Percentiles rank a stretch among this genome's conserved stretches.
phyloP scores from a whole-genome alignment of 2,797 vertebrate genomes.

The Silurus aristotelis region DNA sequence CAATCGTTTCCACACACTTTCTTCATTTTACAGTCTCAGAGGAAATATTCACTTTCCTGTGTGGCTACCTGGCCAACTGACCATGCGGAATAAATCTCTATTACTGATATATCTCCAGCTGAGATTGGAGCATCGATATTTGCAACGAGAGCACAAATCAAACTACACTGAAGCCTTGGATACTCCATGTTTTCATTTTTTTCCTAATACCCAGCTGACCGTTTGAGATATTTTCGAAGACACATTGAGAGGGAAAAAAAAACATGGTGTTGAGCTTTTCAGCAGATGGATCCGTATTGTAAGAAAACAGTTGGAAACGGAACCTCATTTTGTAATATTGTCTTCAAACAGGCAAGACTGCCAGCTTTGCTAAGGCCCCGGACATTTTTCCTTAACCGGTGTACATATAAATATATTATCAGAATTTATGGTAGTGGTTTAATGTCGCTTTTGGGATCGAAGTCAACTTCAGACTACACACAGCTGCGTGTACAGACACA shows the following conservation, averaged over 20 bases:
- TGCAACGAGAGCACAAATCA: constrained; percentile 29
- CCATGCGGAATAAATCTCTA: constrained; percentile 37
- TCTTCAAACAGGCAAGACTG: background rate
- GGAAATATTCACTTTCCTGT: constrained; percentile 61
- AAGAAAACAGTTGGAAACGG: background rate
- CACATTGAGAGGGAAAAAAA: background rate
- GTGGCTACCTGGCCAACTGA: constrained; percentile 33
- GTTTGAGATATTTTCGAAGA: constrained; percentile 10
- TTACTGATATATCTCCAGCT: constrained; percentile 26
- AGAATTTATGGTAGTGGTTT: constrained; percentile 9
- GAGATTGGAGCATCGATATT: constrained; percentile 20
- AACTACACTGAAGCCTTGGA: background rate
- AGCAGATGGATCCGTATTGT: constrained; percentile 20
- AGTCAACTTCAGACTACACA: constrained; percentile 1
- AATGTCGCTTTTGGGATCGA: constrained; percentile 13
- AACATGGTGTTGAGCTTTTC: constrained; percentile 21
- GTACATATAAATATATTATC: constrained; percentile 6
- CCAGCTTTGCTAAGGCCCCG: background rate
- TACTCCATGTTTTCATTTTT: constrained; percentile 13
- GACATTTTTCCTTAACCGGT: background rate
- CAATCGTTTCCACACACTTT: constrained; percentile 70
- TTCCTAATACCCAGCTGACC: constrained; percentile 25
- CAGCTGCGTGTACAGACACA: constrained; percentile 4
- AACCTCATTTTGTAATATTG: constrained; percentile 22
- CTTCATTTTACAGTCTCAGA: constrained; percentile 61